These are phyloP conservation scores for Eulemur rufifrons DNA, from an alignment of 2,113 vertebrate species.

Conservation along the genomic window DNA sequence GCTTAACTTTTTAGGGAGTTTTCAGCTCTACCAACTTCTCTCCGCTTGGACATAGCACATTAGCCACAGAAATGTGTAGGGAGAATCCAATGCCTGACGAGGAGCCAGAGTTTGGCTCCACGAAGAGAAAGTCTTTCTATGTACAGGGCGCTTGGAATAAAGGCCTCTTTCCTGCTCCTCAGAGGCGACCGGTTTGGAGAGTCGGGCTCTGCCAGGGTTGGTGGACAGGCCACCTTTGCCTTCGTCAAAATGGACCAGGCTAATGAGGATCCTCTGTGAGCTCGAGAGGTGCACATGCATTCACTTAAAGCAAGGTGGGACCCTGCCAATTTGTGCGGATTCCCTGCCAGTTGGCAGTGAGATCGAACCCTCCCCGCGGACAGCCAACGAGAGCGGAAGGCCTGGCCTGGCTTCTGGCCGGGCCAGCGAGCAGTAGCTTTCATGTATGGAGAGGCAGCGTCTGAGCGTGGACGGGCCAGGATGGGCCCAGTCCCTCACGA, in stretches of 20 bases:
- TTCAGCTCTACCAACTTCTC: slow-evolving; percentile 6
- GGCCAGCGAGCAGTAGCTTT: not conserved
- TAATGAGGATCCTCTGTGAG: not conserved
- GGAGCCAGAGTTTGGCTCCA: not conserved
- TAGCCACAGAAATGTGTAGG: not conserved
- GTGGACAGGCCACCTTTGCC: not conserved
- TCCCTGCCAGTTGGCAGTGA: slow-evolving; percentile 43
- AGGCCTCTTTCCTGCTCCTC: not conserved
- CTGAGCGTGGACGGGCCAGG: not conserved
- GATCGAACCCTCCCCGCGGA: not conserved
- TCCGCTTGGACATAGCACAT: not conserved
- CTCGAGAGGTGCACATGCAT: slow-evolving; percentile 24
- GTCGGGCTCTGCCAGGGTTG: not conserved
- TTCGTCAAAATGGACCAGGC: not conserved
- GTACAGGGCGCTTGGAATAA: not conserved
- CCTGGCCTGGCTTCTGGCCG: not conserved
- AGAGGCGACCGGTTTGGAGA: not conserved
- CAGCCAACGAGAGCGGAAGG: not conserved
- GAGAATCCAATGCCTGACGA: not conserved
- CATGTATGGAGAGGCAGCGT: not conserved
- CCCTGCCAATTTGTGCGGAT: not conserved
- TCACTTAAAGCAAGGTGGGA: slow-evolving; percentile 43
- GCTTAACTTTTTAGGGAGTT: not conserved
- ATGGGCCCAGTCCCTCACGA: not conserved
- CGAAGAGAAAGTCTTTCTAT: not conserved